phyloP scores from a whole-genome alignment of 2,797 vertebrate species.

The Myotis findleyi region DNA sequence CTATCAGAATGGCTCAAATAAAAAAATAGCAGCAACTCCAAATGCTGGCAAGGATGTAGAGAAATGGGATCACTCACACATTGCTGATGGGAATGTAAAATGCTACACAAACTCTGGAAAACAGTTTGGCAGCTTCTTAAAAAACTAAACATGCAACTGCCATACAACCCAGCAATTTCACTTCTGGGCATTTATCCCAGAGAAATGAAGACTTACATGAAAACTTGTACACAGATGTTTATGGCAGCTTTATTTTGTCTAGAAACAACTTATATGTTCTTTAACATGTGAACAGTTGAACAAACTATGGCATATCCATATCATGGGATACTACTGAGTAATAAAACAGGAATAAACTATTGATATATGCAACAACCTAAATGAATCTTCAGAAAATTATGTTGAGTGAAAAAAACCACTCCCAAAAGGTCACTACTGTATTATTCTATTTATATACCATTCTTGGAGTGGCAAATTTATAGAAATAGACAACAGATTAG shows the following conservation, averaged over 20 bases:
- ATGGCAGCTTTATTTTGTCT: not conserved
- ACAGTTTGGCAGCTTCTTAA: slow-evolving; percentile 28
- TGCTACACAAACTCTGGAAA: not conserved
- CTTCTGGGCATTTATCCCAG: not conserved
- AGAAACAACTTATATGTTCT: not conserved
- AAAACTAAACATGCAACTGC: not conserved
- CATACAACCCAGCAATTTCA: slow-evolving; percentile 19
- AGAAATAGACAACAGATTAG: not conserved
- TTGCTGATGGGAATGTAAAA: not conserved
- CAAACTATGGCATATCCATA: not conserved
- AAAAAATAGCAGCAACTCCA: not conserved
- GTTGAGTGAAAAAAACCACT: not conserved
- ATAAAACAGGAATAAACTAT: not conserved
- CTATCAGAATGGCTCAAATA: not conserved
- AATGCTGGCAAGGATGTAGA: not conserved
- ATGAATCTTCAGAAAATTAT: slow-evolving; percentile 34
- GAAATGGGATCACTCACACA: not conserved
- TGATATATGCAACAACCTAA: not conserved
- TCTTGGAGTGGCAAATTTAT: not conserved
- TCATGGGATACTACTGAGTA: not conserved
- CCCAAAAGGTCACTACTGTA: not conserved
- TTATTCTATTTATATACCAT: not conserved
- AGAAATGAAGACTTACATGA: not conserved
- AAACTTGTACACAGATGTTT: not conserved
- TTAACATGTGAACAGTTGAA: not conserved